Conservation (phyloP, 2,113 vertebrate species). For the Bambusicola thoracicus region DNA sequence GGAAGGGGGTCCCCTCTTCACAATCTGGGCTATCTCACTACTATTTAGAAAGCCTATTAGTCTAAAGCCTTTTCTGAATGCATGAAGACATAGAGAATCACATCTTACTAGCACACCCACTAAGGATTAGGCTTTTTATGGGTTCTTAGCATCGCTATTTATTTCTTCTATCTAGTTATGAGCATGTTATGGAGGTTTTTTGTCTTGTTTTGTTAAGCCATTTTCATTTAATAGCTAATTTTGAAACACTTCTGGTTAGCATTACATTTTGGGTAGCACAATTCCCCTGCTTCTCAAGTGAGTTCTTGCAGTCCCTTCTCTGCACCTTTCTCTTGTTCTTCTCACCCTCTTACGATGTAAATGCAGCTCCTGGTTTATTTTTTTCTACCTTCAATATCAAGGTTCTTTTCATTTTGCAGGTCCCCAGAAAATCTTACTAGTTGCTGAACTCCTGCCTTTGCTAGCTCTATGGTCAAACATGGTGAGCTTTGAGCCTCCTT, state of each 20-base stretch:
- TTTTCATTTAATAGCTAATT: background rate
- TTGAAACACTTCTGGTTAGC: background rate
- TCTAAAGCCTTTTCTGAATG: conserved; percentile 8
- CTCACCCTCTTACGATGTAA: background rate
- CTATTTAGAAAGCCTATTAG: background rate
- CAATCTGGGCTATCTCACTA: background rate
- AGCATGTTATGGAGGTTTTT: background rate
- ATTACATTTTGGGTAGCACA: background rate
- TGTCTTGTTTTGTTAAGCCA: background rate
- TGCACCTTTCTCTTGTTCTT: background rate
- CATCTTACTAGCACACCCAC: conserved; percentile 4
- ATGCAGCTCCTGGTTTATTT: background rate
- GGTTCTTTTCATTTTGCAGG: background rate
- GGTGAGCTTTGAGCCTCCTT: background rate
- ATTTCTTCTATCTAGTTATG: background rate
- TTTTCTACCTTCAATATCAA: background rate
- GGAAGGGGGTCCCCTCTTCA: background rate
- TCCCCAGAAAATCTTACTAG: background rate
- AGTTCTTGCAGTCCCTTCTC: background rate
- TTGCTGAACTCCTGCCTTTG: background rate
- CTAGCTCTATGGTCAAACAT: background rate
- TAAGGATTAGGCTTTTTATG: background rate
- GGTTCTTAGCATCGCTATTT: background rate
- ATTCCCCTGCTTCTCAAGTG: background rate
- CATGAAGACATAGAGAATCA: conserved; percentile 16